Base-by-base conservation (phyloP, 1,140 invertebrate species). In the Euglossa dilemma region DNA sequence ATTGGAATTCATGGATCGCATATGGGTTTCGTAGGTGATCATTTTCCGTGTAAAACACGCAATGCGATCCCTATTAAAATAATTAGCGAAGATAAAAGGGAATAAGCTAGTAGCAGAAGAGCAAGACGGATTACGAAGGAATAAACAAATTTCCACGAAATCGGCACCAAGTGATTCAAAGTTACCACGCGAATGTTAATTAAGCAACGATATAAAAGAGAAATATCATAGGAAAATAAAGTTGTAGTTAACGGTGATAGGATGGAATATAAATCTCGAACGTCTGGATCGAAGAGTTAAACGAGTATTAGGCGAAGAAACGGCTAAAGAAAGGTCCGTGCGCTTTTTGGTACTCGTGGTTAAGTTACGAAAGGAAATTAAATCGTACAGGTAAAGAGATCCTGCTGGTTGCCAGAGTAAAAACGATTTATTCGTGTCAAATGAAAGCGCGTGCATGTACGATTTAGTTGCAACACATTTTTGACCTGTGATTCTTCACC, bases 401-500 rank as follows among this genome's bases (percentile, higher is more conserved):
- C 20, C 23, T 9, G 6, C 54, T 56, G 6, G 12, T 25, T 11
- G 0, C 12, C 11, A 12, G 7, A 12, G 43, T 28, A 52, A 28
- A 25, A 28, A 14, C 28, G 6, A 25, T 28, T 71, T 71, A 18
- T 20, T 71, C 9, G 20, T n/a, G 52, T 72, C 20, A 25, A 47
- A 14, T 12, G 2, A n/a, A 69, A 36, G 69, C 2, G 18, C n/a
- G 6, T 9, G 4, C 56, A 7, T n/a, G 16, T 11, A 18, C 28
- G 61, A 78, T 43, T 64, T n/a, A 28, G 47, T n/a, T 28, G n/a
- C 36, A 54, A 77, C 52, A 20, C 43, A 36, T 70, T 18, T 73
- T 80, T 45, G 47, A 64, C 47, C 69, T 56, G 59, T 45, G 47
- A 63, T 63, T 72, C 43, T 52, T 25, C 45, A 73, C 78, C 28